Base-by-base conservation (phyloP, 1,140 invertebrate species). In the Pteromalus puparum region DNA sequence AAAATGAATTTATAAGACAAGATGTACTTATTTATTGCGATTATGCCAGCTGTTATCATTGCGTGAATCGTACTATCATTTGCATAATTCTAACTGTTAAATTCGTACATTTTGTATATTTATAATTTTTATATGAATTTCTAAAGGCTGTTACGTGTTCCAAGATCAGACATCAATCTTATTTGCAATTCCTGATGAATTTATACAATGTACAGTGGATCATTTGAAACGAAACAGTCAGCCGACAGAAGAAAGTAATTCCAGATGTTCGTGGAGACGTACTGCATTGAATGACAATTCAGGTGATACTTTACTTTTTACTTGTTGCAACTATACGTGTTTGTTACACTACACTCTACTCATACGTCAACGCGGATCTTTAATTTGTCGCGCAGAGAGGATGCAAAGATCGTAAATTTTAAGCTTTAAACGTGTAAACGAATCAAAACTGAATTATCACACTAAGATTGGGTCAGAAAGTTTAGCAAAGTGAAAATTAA, bases 271-370 rank as follows among this genome's bases (percentile, higher is more conserved):
- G 81, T 38, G 30, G 48, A 68, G 46, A 80, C 26, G 7, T 34
- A 24, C 38, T 28, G 1, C 30, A 82, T 83, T 61, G 80, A 81
- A 88, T 87, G 85, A 86, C 78, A 73, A 87, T 75, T 86, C 86
- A 86, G 84, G 86, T 85, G 86, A 73, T 65, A 65, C 34, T n/a
- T 53, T 65, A 34, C n/a, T 46, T 74, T 15, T 46, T n/a, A 26
- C 24, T 70, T 72, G 2, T 67, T 26, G 18, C 24, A 28, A 70
- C 5, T 34, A 73, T 15, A 21, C 15, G 18, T 12, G 18, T 34
- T 38, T 28, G 12, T 21, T 34, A 21, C 34, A 21, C 10, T 74
- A 34, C 28, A 42, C 34, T 7, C 9, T 7, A 42, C 10, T 42
- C 38, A 42, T 6, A 42, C 10, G 38, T 42, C 38, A 42, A 0